Conservation (phyloP, 2,797 vertebrate species). For the Rhadinocentrus ornatus region DNA sequence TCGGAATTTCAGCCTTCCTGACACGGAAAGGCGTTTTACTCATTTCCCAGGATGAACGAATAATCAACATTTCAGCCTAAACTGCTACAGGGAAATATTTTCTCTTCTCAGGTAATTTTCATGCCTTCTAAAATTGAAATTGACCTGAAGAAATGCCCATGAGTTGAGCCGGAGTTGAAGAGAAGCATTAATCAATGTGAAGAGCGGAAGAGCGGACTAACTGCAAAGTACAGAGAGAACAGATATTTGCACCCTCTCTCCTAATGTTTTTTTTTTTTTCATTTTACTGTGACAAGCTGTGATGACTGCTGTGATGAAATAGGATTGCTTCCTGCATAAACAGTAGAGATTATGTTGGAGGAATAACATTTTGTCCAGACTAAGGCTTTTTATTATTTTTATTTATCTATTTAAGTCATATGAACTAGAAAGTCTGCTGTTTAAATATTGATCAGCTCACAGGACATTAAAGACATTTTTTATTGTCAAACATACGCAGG, state of each 20-base stretch:
- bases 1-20: too few relatives aligned
- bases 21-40: not conserved
- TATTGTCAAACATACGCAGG: too few relatives aligned
- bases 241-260: slow-evolving; percentile 25
- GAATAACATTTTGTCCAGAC: slow-evolving; percentile 50
- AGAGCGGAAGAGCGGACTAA: slow-evolving; percentile 27
- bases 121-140: slow-evolving; percentile 42
- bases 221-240: slow-evolving; percentile 20
- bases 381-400: slow-evolving; percentile 3
- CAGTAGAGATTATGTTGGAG: slow-evolving; percentile 50
- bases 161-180: slow-evolving; percentile 30
- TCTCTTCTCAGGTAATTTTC: slow-evolving; percentile 10
- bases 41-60: not conserved
- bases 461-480: too few relatives aligned
- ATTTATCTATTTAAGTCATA: not conserved
- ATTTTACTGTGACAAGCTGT: slow-evolving; percentile 33
- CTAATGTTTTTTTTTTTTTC: slow-evolving; percentile 22
- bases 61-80: slow-evolving; percentile 5
- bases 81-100: not conserved
- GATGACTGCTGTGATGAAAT: slow-evolving; percentile 33
- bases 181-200: slow-evolving; percentile 43
- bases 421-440: slow-evolving; percentile 19
- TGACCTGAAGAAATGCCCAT: slow-evolving; percentile 17
- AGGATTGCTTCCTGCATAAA: slow-evolving; percentile 51
- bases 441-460: slow-evolving; percentile 14